These are phyloP conservation scores for Drosophila acutilabella DNA, from an alignment of 2,888 invertebrate genomes.

Conservation along the genomic window DNA sequence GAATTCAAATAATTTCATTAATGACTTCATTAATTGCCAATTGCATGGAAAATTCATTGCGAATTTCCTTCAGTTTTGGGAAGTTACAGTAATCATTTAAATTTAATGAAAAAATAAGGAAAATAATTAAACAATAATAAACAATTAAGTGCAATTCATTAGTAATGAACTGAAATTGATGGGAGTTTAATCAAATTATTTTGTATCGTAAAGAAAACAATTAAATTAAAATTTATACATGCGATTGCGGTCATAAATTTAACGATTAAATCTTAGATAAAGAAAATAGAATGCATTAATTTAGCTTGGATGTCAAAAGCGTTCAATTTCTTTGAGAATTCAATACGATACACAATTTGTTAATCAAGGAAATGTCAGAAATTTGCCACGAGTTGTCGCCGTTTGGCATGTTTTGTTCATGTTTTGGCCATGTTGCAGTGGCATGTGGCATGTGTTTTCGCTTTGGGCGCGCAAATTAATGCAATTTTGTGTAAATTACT, in stretches of 20 bases:
- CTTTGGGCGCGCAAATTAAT: slow-evolving; percentile 72
- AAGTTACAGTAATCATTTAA: background rate
- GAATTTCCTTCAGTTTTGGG: background rate
- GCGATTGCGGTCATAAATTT: no score
- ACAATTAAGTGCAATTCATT: background rate
- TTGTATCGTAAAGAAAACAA: no score
- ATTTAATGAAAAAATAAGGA: no score
- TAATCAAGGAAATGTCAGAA: slow-evolving; percentile 80
- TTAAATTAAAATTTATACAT: no score
- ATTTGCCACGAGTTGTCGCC: slow-evolving; percentile 77
- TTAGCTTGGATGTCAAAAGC: slow-evolving; percentile 22
- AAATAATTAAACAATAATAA: no score
- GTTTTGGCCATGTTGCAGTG: slow-evolving; percentile 49
- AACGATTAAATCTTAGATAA: no score
- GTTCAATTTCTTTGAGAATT: slow-evolving; percentile 49
- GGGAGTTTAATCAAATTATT: no score
- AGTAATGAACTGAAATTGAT: background rate
- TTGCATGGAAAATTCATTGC: background rate
- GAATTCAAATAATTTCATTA: background rate
- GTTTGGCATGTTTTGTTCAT: slow-evolving; percentile 10
- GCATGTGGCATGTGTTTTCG: slow-evolving; percentile 53
- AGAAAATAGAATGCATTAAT: background rate
- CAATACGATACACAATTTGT: slow-evolving; percentile 54
- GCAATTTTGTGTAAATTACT: slow-evolving; percentile 80
- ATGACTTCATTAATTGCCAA: slow-evolving; percentile 8